These are phyloP conservation scores for Ochotona princeps DNA, from an alignment of 2,113 vertebrate species.

Conservation along the genomic window DNA sequence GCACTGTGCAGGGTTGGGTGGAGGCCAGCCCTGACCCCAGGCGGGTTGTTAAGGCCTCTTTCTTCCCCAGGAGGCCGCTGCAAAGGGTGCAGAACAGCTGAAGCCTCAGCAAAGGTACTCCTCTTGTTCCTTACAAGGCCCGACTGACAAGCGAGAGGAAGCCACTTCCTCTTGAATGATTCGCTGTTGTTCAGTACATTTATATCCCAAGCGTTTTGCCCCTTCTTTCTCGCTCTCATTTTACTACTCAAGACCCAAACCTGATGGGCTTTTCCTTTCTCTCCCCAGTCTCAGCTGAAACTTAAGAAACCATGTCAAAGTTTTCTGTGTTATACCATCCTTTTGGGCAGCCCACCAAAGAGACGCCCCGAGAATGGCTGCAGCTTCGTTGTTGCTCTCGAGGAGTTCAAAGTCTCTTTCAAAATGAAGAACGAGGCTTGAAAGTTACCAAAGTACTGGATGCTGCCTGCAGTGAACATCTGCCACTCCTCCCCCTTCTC, in stretches of 20 bases:
- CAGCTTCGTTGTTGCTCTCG: neutral
- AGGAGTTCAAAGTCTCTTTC: slow-evolving; percentile 24
- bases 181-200: slow-evolving; percentile 62
- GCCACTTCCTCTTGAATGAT: slow-evolving; percentile 70
- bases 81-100: slow-evolving; percentile 78
- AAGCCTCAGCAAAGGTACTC: slow-evolving; percentile 72
- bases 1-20: slow-evolving; percentile 73
- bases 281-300: slow-evolving; percentile 10
- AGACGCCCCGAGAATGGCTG: neutral
- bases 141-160: slow-evolving; percentile 67
- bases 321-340: neutral
- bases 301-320: slow-evolving; percentile 17
- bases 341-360: neutral
- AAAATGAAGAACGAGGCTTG: neutral
- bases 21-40: slow-evolving; percentile 77
- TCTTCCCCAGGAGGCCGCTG: slow-evolving; percentile 77
- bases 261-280: slow-evolving; percentile 51
- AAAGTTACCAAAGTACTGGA: neutral
- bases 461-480: neutral
- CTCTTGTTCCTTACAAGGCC: slow-evolving; percentile 75
- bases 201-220: slow-evolving; percentile 60
- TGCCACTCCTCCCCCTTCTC: neutral
- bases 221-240: slow-evolving; percentile 45
- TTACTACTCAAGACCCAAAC: slow-evolving; percentile 51
- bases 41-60: slow-evolving; percentile 78